Evolutionary conservation across 23 tunicate species (phyloP).

Genomic region (Trididemnum nubilum): DNA sequence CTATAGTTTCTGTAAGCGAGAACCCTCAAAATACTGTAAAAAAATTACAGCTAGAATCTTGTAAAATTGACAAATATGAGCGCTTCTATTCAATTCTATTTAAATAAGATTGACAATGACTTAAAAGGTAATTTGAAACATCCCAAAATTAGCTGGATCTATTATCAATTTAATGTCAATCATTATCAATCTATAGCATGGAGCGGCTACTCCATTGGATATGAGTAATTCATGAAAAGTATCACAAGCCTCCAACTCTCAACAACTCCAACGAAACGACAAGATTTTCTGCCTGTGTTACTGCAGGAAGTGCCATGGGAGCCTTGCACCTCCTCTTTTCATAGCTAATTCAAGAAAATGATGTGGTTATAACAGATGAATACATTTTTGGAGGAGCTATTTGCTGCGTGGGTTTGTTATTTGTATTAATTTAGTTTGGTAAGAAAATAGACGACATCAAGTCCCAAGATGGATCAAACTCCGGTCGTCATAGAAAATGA

Average conservation of each 20-base stretch:
- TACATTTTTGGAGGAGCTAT: slow-evolving; percentile 29
- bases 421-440: too few species aligned
- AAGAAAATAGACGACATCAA: too few species aligned
- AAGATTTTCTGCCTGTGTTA: slow-evolving; percentile 7
- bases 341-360: background rate
- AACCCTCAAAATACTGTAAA: too few species aligned
- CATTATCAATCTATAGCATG: background rate
- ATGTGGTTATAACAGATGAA: slow-evolving; percentile 38
- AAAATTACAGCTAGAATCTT: too few species aligned
- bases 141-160: background rate
- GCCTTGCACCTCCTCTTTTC: slow-evolving; percentile 39
- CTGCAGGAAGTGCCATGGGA: slow-evolving; percentile 41
- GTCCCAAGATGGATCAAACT: too few species aligned
- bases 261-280: background rate
- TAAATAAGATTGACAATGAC: too few species aligned
- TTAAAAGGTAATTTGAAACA: background rate
- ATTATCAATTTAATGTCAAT: background rate
- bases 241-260: slow-evolving; percentile 22
- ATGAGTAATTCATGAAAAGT: slow-evolving; percentile 12
- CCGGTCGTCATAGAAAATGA: too few species aligned
- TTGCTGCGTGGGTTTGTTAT: background rate
- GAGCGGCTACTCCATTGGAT: background rate
- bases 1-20: too few species aligned
- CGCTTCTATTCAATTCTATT: too few species aligned
- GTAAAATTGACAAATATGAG: too few species aligned